phyloP scores from a whole-genome alignment of 2,113 vertebrate genomes.

The Xyrauchen texanus region DNA sequence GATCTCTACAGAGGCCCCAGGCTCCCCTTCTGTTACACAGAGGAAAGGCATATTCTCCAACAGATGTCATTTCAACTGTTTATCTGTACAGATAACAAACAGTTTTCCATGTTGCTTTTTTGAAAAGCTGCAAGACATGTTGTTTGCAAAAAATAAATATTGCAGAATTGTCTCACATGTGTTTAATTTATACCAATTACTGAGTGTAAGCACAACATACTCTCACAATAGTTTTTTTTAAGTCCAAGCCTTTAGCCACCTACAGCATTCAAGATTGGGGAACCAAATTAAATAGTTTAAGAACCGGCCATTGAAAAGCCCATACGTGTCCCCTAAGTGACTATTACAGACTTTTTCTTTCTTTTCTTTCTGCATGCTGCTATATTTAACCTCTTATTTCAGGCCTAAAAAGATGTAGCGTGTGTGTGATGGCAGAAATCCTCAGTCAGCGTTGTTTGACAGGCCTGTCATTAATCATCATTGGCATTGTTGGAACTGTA shows the following conservation, averaged over 20 bases:
- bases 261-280: too few relatives aligned
- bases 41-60: constrained; percentile 18
- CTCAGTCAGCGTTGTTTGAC: constrained; percentile 55
- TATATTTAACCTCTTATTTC: neutral
- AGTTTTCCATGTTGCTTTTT: constrained; percentile 24
- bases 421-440: constrained; percentile 34
- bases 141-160: constrained; percentile 25
- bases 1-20: constrained; percentile 33
- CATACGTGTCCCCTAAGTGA: too few relatives aligned
- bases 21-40: constrained; percentile 45
- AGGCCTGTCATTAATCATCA: constrained; percentile 54
- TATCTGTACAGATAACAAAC: constrained; percentile 40
- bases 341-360: neutral
- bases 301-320: too few relatives aligned
- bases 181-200: constrained; percentile 27
- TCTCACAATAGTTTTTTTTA: neutral
- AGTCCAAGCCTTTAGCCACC: neutral
- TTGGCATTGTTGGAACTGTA: constrained; percentile 54
- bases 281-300: too few relatives aligned
- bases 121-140: constrained; percentile 9
- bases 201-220: constrained; percentile 1
- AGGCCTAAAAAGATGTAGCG: neutral
- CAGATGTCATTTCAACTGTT: constrained; percentile 37
- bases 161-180: constrained; percentile 25
- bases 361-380: too few relatives aligned